phyloP scores from a whole-genome alignment of 2,113 vertebrate species.

The Rhinolophus sinicus region DNA sequence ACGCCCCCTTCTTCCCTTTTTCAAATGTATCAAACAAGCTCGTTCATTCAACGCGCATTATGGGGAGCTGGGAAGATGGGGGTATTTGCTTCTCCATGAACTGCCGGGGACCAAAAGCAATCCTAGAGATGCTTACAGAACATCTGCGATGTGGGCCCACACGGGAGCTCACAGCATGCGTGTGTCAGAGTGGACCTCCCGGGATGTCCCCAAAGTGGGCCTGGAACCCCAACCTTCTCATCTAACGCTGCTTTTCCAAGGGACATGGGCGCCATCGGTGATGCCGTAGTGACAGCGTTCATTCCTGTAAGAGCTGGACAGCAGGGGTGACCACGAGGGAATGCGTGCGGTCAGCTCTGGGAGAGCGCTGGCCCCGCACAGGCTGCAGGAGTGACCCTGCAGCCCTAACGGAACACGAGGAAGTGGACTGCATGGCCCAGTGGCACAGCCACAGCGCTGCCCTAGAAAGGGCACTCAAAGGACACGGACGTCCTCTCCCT shows the following conservation, averaged over 20 bases:
- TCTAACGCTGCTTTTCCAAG: accelerated
- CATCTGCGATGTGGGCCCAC: accelerated
- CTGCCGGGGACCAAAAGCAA: background rate
- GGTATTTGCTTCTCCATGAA: background rate
- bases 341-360: no score
- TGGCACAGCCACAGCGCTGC: no score
- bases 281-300: accelerated
- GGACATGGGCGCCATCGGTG: accelerated
- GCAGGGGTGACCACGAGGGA: accelerated
- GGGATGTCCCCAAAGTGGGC: accelerated
- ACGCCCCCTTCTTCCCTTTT: background rate
- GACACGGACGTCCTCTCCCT: no score
- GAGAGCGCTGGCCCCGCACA: no score
- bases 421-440: no score
- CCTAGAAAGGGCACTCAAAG: no score
- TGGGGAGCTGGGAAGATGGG: no score
- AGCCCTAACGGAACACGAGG: no score
- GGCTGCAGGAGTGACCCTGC: no score
- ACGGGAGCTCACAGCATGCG: background rate
- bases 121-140: accelerated
- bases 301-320: accelerated
- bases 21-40: background rate
- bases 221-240: no score
- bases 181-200: accelerated
- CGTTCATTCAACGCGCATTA: accelerated